Percentiles rank a stretch among this genome's conserved stretches.
Conservation (phyloP, 2,797 vertebrate species). For the Adrianichthys oophorus region DNA sequence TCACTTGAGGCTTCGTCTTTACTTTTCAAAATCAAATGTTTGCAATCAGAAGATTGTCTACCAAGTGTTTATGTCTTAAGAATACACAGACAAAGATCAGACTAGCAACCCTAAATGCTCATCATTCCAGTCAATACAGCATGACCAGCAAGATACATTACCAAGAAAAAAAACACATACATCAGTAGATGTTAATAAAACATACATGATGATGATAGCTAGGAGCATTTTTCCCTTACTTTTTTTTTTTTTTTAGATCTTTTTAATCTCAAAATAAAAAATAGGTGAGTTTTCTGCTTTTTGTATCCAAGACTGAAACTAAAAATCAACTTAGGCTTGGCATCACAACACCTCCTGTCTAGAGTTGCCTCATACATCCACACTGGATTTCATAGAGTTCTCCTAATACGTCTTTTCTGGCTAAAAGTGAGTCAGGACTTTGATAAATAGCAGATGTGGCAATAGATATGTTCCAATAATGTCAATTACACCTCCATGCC, state of each 20-base stretch:
- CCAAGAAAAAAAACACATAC: too few species aligned
- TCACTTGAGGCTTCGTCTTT: too few species aligned
- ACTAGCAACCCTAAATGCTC: too few species aligned
- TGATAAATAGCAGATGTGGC: constrained; percentile 39
- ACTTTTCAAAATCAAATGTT: too few species aligned
- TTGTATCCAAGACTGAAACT: constrained; percentile 8
- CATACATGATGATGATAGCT: too few species aligned
- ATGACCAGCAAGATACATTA: too few species aligned
- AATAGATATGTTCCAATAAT: neutral
- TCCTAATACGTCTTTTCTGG: constrained; percentile 19
- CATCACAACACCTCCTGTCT: constrained; percentile 24
- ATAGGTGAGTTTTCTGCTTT: constrained; percentile 4
- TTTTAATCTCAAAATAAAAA: constrained; percentile 2
- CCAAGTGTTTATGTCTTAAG: too few species aligned
- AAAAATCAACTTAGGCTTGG: constrained; percentile 3
- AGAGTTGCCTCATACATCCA: constrained; percentile 15
- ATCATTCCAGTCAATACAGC: too few species aligned
- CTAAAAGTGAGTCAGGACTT: constrained; percentile 45
- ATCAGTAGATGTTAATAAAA: too few species aligned
- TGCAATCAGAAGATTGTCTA: too few species aligned
- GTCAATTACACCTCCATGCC: neutral
- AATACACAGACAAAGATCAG: too few species aligned
- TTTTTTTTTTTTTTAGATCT: neutral
- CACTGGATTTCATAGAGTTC: constrained; percentile 21
- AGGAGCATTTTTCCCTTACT: neutral